Evolutionary conservation across 2,113 vertebrate genomes (phyloP).

Genomic region (Pantherophis guttatus): DNA sequence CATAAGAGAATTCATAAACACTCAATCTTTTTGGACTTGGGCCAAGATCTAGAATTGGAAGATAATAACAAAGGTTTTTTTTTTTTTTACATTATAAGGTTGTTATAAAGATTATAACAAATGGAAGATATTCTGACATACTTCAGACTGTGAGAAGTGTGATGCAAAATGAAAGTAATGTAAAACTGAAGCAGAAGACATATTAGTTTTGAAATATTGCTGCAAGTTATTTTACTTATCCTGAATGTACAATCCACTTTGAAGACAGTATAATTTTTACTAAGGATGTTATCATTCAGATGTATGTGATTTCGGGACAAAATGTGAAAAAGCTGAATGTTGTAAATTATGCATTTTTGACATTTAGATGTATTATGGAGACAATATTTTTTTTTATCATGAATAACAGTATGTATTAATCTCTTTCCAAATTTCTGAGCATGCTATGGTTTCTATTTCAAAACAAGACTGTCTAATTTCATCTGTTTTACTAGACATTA

Average conservation of each 20-base stretch:
- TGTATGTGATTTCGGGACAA: not conserved
- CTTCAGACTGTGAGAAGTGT: not conserved
- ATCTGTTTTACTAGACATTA: not conserved
- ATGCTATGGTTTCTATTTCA: not conserved
- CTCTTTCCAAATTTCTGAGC: not conserved
- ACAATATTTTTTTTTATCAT: not conserved
- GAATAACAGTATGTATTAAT: not conserved
- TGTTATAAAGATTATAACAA: not conserved
- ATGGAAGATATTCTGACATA: too few species aligned
- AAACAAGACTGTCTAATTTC: not conserved
- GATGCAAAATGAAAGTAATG: not conserved
- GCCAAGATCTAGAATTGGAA: not conserved
- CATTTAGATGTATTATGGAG: not conserved
- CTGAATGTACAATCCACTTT: constrained; percentile 16
- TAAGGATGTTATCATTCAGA: not conserved
- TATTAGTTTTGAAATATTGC: not conserved
- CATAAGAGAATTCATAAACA: not conserved
- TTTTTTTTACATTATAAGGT: not conserved
- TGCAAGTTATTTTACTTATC: not conserved
- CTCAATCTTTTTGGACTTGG: not conserved
- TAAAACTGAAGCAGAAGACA: not conserved
- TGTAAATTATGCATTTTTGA: constrained; percentile 19
- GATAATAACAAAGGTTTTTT: not conserved
- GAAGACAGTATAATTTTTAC: constrained; percentile 2
- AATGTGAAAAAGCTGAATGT: constrained; percentile 7